Evolutionary conservation across 2,113 vertebrate species (phyloP).

Genomic region (Vimba vimba): DNA sequence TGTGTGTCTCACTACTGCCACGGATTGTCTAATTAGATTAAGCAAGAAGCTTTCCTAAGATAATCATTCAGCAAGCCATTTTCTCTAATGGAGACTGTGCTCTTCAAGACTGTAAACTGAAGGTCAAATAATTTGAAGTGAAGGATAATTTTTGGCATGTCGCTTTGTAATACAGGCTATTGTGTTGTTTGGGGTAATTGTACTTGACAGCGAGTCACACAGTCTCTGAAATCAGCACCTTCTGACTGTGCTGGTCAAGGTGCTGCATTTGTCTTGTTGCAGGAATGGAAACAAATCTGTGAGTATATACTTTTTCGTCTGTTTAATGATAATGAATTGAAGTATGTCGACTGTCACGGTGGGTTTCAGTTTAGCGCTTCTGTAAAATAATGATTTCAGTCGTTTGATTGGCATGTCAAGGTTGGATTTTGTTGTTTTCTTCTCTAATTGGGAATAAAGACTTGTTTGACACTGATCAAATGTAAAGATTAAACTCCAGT

Average conservation of each 20-base stretch:
- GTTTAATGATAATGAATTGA: not conserved
- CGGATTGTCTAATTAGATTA: conserved; percentile 90
- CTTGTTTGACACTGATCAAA: not conserved
- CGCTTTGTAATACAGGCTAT: not conserved
- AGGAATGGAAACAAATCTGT: conserved; percentile 69
- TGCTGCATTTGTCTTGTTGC: conserved; percentile 64
- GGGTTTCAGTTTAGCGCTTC: not conserved
- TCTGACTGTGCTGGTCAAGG: conserved; percentile 55
- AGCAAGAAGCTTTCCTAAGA: conserved; percentile 85
- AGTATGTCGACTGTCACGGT: not conserved
- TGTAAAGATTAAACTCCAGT: not conserved
- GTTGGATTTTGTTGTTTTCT: not conserved
- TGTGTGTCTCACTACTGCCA: conserved; percentile 68
- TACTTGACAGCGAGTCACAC: not conserved
- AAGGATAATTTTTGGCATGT: conserved; percentile 45
- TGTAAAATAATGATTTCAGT: not conserved
- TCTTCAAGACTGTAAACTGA: conserved; percentile 72
- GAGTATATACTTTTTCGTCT: conserved; percentile 57
- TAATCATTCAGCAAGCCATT: conserved; percentile 86
- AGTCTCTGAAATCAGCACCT: conserved; percentile 57
- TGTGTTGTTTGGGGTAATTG: not conserved
- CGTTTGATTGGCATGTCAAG: not conserved
- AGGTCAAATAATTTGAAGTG: conserved; percentile 73
- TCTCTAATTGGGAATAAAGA: not conserved
- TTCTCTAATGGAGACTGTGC: conserved; percentile 72